Evolutionary conservation across 2,797 vertebrate species (phyloP).

Genomic region (Sardinella longiceps): DNA sequence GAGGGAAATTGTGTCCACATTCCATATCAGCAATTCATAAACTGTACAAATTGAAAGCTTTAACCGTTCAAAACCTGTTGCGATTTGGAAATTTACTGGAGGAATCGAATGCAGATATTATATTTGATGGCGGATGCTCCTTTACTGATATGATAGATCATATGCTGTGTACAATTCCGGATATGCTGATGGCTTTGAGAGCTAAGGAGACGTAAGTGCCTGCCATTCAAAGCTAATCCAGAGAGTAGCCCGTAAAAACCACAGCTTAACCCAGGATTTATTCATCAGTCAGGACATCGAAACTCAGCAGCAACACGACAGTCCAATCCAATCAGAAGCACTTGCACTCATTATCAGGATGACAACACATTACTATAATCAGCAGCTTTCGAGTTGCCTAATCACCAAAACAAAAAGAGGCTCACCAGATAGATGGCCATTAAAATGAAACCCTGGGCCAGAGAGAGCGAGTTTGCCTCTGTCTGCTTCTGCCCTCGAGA

Average conservation of each 20-base stretch:
- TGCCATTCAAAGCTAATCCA: neutral
- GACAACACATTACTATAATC: conserved; percentile 10
- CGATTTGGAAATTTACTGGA: no score
- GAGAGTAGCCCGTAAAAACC: neutral
- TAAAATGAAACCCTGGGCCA: neutral
- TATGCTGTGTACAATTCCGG: no score
- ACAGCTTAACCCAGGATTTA: neutral
- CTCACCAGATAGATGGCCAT: neutral
- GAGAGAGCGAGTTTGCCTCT: conserved; percentile 8
- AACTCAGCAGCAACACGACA: neutral
- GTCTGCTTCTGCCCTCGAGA: conserved; percentile 28
- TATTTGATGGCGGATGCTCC: no score
- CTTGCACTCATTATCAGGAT: neutral
- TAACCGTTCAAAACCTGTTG: neutral
- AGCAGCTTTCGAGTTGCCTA: neutral
- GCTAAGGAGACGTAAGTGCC: neutral
- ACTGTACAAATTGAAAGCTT: neutral
- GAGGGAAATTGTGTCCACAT: neutral
- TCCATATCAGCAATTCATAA: neutral
- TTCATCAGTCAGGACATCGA: neutral
- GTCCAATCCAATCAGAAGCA: neutral
- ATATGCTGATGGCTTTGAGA: neutral
- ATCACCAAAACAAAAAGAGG: neutral
- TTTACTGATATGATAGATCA: no score
- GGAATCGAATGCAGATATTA: no score